A percentile compares a stretch with the other conserved stretches of the same genome.
phyloP scores from a whole-genome alignment of 2,797 vertebrate species.

The Gambusia yucatana region DNA sequence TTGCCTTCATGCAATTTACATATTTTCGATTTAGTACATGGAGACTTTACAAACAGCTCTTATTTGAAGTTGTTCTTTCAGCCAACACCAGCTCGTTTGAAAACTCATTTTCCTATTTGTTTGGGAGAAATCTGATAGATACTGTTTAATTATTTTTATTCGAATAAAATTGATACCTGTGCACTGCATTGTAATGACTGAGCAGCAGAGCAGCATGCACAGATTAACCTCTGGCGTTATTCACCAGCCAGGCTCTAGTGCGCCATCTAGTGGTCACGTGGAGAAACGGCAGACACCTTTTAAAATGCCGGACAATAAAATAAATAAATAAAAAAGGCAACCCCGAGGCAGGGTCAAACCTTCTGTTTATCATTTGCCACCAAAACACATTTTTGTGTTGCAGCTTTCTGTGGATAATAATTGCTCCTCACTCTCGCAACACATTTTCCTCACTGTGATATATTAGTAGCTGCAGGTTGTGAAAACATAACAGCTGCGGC shows the following conservation, averaged over 20 bases:
- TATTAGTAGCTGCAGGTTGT: constrained; percentile 22
- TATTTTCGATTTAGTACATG: constrained; percentile 56
- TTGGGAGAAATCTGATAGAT: constrained; percentile 8
- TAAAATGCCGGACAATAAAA: neutral
- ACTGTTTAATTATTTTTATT: neutral
- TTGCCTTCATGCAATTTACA: constrained; percentile 43
- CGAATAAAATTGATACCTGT: neutral
- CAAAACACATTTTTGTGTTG: constrained; percentile 31
- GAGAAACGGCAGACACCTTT: constrained; percentile 1
- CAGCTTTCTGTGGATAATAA: constrained; percentile 29
- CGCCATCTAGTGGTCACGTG: constrained; percentile 65
- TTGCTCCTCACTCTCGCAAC: constrained; percentile 6
- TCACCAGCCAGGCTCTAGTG: constrained; percentile 13
- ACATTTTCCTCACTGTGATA: constrained; percentile 36
- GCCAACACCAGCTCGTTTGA: constrained; percentile 8
- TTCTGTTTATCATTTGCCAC: constrained; percentile 45
- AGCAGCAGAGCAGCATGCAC: neutral
- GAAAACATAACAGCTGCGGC: constrained; percentile 11
- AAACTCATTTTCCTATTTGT: constrained; percentile 26
- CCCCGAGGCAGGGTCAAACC: constrained; percentile 22
- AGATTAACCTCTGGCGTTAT: neutral
- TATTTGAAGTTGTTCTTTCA: constrained; percentile 28
- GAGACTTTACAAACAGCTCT: constrained; percentile 32
- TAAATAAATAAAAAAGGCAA: neutral
- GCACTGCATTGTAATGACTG: constrained; percentile 15